These are phyloP conservation scores for Agrilus biguttatus DNA, from an alignment of 2,888 invertebrate species.

Conservation along the genomic window DNA sequence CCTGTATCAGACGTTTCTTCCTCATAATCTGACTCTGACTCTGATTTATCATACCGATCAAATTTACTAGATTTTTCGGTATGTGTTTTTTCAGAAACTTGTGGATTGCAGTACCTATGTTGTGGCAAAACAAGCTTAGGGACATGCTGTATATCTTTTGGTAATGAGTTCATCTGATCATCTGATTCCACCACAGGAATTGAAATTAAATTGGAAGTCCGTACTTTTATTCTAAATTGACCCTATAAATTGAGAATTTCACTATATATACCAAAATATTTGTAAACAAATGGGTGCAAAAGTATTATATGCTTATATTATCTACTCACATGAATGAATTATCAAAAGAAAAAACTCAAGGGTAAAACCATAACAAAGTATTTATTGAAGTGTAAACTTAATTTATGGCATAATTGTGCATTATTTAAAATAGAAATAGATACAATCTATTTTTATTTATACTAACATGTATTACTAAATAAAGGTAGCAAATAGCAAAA, in stretches of 20 bases:
- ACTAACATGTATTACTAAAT: no score
- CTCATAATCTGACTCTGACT: constrained; percentile 22
- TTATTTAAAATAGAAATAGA: no score
- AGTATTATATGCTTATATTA: no score
- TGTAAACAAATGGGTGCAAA: no score
- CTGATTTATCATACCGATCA: constrained; percentile 34
- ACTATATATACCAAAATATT: no score
- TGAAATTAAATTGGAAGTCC: constrained; percentile 36
- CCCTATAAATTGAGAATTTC: constrained; percentile 15
- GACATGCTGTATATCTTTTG: constrained; percentile 5
- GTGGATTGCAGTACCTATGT: constrained; percentile 20
- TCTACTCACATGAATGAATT: no score
- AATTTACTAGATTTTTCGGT: constrained; percentile 29
- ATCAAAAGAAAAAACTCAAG: no score
- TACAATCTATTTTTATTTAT: no score
- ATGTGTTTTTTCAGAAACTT: constrained; percentile 9
- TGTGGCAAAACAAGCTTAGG: constrained; percentile 23
- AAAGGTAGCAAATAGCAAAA: no score
- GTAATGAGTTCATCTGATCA: constrained; percentile 10
- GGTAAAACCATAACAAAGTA: no score
- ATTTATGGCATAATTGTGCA: no score
- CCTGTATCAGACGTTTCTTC: constrained; percentile 21
- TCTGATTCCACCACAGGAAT: constrained; percentile 31
- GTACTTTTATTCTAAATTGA: constrained; percentile 17
- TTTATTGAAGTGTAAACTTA: no score